phyloP scores from a whole-genome alignment of 2,113 vertebrate species.

The Gallinago media region DNA sequence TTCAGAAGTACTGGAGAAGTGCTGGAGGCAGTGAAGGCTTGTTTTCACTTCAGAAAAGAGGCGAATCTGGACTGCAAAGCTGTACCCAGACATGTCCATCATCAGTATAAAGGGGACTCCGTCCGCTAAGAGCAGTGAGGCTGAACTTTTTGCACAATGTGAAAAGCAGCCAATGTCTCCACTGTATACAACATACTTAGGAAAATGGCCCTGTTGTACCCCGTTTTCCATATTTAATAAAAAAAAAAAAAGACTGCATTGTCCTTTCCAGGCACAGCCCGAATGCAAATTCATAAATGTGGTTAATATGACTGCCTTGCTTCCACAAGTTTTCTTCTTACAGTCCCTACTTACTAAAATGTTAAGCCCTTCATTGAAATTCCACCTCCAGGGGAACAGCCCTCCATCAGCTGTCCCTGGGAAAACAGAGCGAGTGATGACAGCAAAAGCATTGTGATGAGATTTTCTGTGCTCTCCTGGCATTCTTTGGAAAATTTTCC shows the following conservation, averaged over 20 bases:
- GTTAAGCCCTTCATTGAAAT: slow-evolving; percentile 48
- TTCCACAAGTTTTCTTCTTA: slow-evolving; percentile 4
- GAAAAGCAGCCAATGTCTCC: background rate
- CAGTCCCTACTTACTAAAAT: slow-evolving; percentile 12
- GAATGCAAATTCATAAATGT: background rate
- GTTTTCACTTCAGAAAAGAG: background rate
- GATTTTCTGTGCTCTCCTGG: background rate
- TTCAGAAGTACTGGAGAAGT: background rate
- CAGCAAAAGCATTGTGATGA: slow-evolving; percentile 26
- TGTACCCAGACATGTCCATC: background rate
- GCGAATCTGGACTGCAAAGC: rapidly evolving
- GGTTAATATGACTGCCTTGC: background rate
- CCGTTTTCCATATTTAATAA: slow-evolving; percentile 1
- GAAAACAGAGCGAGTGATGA: background rate
- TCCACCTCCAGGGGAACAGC: slow-evolving; percentile 48
- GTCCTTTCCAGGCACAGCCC: background rate
- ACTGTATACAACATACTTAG: background rate
- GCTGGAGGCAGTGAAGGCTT: background rate
- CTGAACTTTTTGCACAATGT: background rate
- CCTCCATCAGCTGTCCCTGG: background rate
- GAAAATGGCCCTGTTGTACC: slow-evolving; percentile 47
- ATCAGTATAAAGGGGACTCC: background rate
- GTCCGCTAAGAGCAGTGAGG: background rate
- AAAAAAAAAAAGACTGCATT: slow-evolving; percentile 41
- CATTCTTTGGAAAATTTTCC: background rate